Base-by-base conservation (phyloP, 1,140 invertebrate species). In the Megalonaias nervosa region DNA sequence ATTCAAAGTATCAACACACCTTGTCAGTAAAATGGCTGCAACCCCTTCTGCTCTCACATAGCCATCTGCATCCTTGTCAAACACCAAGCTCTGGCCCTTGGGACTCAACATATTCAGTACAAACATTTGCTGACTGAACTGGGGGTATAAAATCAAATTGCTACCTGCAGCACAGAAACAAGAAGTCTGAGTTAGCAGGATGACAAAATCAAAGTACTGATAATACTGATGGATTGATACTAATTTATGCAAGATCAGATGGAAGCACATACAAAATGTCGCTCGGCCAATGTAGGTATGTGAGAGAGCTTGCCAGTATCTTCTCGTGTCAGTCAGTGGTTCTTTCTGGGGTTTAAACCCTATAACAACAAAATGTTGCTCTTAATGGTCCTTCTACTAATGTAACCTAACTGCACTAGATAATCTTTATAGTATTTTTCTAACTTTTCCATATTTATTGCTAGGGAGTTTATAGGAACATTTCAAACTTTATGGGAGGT, bases 31-130 rank as follows among this genome's bases (percentile, higher is more conserved):
- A 57, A 85, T 71, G 23, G 79, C 72, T 55, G 75, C 82, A 26
- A 84, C 67, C 3, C 84, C 84, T 38, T 85, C 84, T 55, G 82
- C 77, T 71, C 84, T 71, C 4, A 83, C 82, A 68, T 84, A 84
- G 57, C 84, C 84, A 17, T 74, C 71, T 5, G 84, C 84, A 71
- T 74, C 69, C 1, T 59, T 48, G 76, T 84, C 84, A 81, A 81
- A 84, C 9, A 81, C 79, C 15, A 70, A 55, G 61, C 80, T 84
- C 55, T 74, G 65, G 19, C 84, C 84, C 57, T 61, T 74, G 4
- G 80, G 76, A 38, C 69, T 77, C 5, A 85, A 70, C 80, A 84
- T 82, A 55, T 73, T 71, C 11, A 84, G 68, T 26, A 66, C 59
- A 31, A 48, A 31, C 75, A 85, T 82, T 59, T 77, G 72, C 26